Base-by-base conservation (phyloP, 2,797 vertebrate genomes). In the Danio choprae region DNA sequence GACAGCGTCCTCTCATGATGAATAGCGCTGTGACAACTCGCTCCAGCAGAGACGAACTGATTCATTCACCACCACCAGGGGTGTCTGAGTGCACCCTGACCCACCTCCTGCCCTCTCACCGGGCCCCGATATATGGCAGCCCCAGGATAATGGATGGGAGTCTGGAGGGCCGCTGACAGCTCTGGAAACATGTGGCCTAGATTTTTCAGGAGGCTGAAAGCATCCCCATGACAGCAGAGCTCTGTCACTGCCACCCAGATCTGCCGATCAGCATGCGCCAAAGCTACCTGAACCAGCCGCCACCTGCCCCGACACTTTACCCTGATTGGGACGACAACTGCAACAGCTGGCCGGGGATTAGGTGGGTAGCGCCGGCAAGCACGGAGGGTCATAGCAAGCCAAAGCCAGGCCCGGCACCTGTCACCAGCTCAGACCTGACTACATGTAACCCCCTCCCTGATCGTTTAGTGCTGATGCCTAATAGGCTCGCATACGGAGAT, bases 341-440 rank as follows among this genome's bases (percentile, higher is more conserved):
- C 91, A 94, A 93, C 93, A 95, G 94, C 94, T 93, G 94, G 91
- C 44, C 58, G 58, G 84, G 93, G 94, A 95, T 95, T 94, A 95
- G 90, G 77, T 70, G 84, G 88, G 88, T 88, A 90, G 83, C 78
- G 29, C 78, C 67, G 91, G 81, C 83, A 86, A 88, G 86, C 86
- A 82, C 84, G 79, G 87, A 86, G 90, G 90, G 90, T 91, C 92
- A 91, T 58, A 16, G 83, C 83, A 72, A 85, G 87, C 81, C 60
- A 74, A 78, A 62, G 87, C n/a, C 74, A 58, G 82, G 79, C 60
- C 5, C 9, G 90, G 92, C 94, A 95, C 91, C 92, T 94, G 94
- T 89, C 94, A 90, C 83, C 83, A 60, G 86, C 85, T 87, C 88
- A 88, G 90, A 91, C 87, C 89, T 87, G 89, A 90, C 89, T 89